phyloP scores from a whole-genome alignment of 2,797 vertebrate genomes.

The Zenarchopterus dispar region DNA sequence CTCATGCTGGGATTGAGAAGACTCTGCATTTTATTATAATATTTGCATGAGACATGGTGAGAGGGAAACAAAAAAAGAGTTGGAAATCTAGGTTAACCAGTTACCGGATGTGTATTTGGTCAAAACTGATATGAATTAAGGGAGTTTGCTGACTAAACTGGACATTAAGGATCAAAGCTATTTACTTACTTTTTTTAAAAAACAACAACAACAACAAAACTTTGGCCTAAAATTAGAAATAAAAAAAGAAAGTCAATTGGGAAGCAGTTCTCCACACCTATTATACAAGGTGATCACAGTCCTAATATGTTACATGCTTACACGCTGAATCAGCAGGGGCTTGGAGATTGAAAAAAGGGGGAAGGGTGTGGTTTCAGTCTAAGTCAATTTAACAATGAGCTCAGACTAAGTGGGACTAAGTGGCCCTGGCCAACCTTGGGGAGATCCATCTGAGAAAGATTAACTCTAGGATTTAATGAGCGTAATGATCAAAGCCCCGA shows the following conservation, averaged over 20 bases:
- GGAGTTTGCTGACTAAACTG: slow-evolving; percentile 56
- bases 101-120: slow-evolving; percentile 52
- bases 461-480: slow-evolving; percentile 82
- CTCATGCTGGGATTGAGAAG: slow-evolving; percentile 69
- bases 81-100: slow-evolving; percentile 61
- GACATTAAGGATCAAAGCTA: background rate
- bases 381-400: slow-evolving; percentile 80
- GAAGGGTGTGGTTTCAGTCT: slow-evolving; percentile 73
- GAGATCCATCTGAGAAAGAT: slow-evolving; percentile 84
- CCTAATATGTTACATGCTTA: slow-evolving; percentile 65
- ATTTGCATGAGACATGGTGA: slow-evolving; percentile 79
- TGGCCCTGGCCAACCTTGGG: slow-evolving; percentile 76
- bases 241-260: slow-evolving; percentile 11
- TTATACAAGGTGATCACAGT: slow-evolving; percentile 54
- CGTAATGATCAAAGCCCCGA: slow-evolving; percentile 80
- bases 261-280: slow-evolving; percentile 47
- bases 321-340: slow-evolving; percentile 60
- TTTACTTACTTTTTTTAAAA: background rate
- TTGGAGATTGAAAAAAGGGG: slow-evolving; percentile 53
- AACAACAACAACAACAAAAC: too few species aligned
- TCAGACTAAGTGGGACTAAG: slow-evolving; percentile 79
- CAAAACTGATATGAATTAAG: slow-evolving; percentile 31
- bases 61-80: slow-evolving; percentile 52
- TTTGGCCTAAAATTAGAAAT: slow-evolving; percentile 13
- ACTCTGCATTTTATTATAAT: slow-evolving; percentile 66